Base-by-base conservation (phyloP, 2,797 vertebrate genomes). In the Megaceryle alcyon region DNA sequence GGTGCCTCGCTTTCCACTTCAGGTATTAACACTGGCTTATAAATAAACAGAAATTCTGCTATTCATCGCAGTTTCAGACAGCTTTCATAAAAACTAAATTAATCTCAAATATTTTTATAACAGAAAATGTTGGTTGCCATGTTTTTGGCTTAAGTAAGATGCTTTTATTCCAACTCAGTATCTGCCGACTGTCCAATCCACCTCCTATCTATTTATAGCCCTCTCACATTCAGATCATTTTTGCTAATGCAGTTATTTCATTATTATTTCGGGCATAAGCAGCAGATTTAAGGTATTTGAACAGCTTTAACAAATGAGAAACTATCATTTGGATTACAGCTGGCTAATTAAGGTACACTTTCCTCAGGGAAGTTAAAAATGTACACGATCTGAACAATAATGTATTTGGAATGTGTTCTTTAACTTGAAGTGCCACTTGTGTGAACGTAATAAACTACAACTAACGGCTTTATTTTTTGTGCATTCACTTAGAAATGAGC, bases 61-160 rank as follows among this genome's bases (percentile, higher is more conserved):
- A 88, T 88, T 94, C 60, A 10, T 95, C 95, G 93, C 79, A 19
- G 69, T 90, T 97, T 97, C 86, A 97, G 96, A 96, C 96, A 97
- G 97, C 90, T 97, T 98, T 97, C 97, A 90, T 96, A 68, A 95
- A 96, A 97, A 69, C 80, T 86, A 93, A 97, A 97, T 93, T 96
- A 0, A 95, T 97, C 96, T 97, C 79, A 97, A 97, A 97, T 97
- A 98, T 98, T 98, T 98, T 98, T 98, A 73, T 96, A 97, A 96
- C 97, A 98, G 96, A 96, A 97, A 97, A 97, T 96, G 97, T 82
- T 93, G 96, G 96, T 97, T 98, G 95, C 97, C 96, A 94, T 96
- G 95, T 97, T 97, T 98, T 97, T 97, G 97, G 97, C 97, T 95
- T 96, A 94, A 97, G 82, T 72, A 76, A 89, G 82, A 95, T 96